Evolutionary conservation across 2,888 invertebrate species (phyloP), one percentile per base, ranked within the genome.

Genomic region (Hetaerina titia): DNA sequence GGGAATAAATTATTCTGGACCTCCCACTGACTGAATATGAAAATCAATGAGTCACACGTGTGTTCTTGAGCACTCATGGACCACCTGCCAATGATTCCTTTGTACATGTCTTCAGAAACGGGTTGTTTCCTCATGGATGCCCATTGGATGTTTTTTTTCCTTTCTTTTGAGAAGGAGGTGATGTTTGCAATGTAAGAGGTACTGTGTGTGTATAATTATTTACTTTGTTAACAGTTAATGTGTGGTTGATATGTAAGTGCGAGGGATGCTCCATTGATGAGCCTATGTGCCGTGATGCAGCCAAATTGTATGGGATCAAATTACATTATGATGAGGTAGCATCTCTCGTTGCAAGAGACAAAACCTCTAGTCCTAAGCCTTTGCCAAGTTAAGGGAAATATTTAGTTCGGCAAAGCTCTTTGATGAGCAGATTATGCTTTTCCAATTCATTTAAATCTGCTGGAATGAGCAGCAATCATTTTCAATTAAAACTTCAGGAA

Each of bases 361-460:
- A 89, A 89, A 57, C 89, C 89, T 89, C 89, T 89, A 89, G 89
- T 89, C 89, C 57, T 89, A 89, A 89, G 58, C 89, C 89, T 89
- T 89, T 89, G 58, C 58, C 56, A 89, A 58, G 89, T 22, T 58
- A 57, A 89, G 89, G 89, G 58, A 89, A 89, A 58, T 89, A 31
- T 13, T 31, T 25, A 81, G 81, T 81, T n/a, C 4, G 69, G 31
- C 31, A 81, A 81, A 81, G 31, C 81, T 31, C 81, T 81, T 81
- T 31, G 4, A 31, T 31, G 81, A 81, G 81, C 31, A 6, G 31
- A 22, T 81, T 81, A 81, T 69, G n/a, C n/a, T 5, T 6, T 69
- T 69, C 13, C 31, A 31, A 31, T 81, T n/a, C n/a, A 13, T 31
- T 81, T 31, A 31, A 25, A 13, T 81, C 2, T 4, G 13, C 81